These are phyloP conservation scores for Noctuana brunneofusca DNA, from an alignment of 2,888 invertebrate species.

Conservation along the genomic window DNA sequence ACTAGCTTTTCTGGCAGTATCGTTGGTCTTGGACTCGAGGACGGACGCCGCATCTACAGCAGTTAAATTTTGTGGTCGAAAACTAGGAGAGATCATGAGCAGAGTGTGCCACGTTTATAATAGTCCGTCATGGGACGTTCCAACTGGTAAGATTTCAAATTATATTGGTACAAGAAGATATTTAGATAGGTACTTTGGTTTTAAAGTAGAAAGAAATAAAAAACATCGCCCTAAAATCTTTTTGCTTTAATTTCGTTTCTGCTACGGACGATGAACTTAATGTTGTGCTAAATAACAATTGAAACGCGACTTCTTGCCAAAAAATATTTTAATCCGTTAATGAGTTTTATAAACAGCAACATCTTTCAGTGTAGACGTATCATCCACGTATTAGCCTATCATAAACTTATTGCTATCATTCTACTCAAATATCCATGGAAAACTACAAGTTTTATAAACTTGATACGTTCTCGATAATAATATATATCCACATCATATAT, in stretches of 20 bases:
- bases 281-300: too few species aligned
- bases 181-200: too few species aligned
- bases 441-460: conserved; percentile 2
- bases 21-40: conserved; percentile 54
- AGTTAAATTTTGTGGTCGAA: conserved; percentile 71
- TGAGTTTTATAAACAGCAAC: too few species aligned
- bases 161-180: background rate
- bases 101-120: conserved; percentile 73
- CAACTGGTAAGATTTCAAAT: conserved; percentile 55
- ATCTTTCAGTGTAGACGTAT: too few species aligned
- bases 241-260: too few species aligned
- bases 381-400: too few species aligned
- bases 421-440: background rate
- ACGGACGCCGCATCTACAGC: conserved; percentile 56
- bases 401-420: background rate
- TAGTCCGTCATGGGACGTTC: conserved; percentile 74
- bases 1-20: conserved; percentile 56
- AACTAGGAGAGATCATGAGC: conserved; percentile 72
- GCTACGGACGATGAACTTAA: too few species aligned
- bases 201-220: too few species aligned
- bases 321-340: too few species aligned
- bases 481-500: too few species aligned
- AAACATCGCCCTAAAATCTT: too few species aligned
- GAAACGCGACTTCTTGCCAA: too few species aligned
- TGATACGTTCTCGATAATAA: background rate